These are phyloP conservation scores for Diabrotica balteata DNA, from an alignment of 2,888 invertebrate species.

Conservation along the genomic window DNA sequence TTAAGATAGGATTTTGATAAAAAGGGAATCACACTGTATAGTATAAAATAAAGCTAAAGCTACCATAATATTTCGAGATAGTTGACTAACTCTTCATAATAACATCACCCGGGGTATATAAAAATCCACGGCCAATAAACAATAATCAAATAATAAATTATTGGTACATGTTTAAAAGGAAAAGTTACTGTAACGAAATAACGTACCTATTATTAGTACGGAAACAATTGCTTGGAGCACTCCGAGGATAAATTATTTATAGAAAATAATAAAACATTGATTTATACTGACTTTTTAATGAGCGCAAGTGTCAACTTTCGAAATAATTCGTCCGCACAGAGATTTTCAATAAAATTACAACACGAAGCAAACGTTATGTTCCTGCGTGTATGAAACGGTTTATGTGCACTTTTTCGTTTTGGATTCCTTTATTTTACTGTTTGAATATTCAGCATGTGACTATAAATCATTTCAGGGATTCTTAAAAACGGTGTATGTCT, in stretches of 20 bases:
- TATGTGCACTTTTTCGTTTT: background rate
- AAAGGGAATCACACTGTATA: too few relatives aligned
- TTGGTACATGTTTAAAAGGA: conserved; percentile 1
- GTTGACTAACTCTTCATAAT: too few relatives aligned
- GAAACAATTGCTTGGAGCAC: background rate
- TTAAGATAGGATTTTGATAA: too few relatives aligned
- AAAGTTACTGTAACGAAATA: conserved; percentile 7
- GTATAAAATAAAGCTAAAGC: too few relatives aligned
- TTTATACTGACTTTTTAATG: conserved; percentile 1
- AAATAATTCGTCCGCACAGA: background rate
- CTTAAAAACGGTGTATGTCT: too few relatives aligned
- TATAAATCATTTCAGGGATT: too few relatives aligned
- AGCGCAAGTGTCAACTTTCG: background rate
- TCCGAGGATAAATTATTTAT: background rate
- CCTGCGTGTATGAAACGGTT: conserved; percentile 11
- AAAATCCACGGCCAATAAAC: conserved; percentile 2
- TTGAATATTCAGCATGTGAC: background rate
- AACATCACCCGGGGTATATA: too few relatives aligned
- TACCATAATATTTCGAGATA: too few relatives aligned
- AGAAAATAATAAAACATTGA: background rate
- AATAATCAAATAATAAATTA: conserved; percentile 12
- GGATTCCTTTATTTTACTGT: conserved; percentile 2
- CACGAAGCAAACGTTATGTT: background rate
- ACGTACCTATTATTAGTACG: background rate
- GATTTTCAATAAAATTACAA: background rate